Evolutionary conservation across 2,113 vertebrate species (phyloP).

Genomic region (Pteruthius melanotis): DNA sequence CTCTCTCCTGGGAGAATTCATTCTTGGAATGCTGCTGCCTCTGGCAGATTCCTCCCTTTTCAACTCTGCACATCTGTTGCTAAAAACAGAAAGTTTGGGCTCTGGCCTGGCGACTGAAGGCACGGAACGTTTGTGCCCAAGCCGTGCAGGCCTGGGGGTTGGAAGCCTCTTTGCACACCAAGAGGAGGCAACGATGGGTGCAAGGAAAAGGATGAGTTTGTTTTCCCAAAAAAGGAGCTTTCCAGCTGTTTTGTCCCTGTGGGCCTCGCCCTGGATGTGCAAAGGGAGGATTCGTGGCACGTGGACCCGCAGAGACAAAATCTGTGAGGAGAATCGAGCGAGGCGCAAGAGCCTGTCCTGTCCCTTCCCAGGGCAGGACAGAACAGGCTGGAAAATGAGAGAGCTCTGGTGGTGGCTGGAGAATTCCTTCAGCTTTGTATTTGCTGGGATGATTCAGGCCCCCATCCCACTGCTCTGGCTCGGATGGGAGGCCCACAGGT

Average conservation of each 20-base stretch:
- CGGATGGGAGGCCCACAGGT: neutral
- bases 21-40: slow-evolving; percentile 12
- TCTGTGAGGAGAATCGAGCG: neutral
- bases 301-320: fast-evolving
- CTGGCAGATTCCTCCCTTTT: slow-evolving; percentile 40
- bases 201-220: neutral
- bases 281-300: neutral
- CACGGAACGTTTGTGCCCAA: neutral
- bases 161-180: neutral
- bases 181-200: fast-evolving
- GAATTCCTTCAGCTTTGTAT: neutral
- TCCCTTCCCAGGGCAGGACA: neutral
- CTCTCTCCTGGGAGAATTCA: neutral
- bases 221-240: neutral
- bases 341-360: neutral
- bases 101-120: neutral
- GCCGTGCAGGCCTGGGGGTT: fast-evolving
- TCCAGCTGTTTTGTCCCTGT: neutral
- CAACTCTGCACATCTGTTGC: slow-evolving; percentile 40
- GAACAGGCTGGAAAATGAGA: neutral
- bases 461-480: neutral
- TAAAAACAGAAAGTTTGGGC: neutral
- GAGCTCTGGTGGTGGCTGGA: neutral
- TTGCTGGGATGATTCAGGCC: neutral
- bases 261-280: neutral